Evolutionary conservation across 2,113 vertebrate species (phyloP), one percentile per base, ranked within the genome.

Genomic region (Macrotis lagotis): DNA sequence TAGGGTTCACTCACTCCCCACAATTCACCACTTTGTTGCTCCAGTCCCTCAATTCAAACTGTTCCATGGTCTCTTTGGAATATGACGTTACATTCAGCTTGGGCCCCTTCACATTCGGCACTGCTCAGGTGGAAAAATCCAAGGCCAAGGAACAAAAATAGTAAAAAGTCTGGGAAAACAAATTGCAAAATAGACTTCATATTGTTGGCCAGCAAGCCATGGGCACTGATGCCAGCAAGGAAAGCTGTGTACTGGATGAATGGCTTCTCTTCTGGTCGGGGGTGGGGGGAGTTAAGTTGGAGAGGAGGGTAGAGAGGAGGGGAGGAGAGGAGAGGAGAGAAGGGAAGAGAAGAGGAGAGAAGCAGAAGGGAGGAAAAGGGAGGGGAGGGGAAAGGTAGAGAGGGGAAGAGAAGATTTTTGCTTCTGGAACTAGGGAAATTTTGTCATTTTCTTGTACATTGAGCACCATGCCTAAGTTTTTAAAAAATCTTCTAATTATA

Each of bases 321-420:
- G 26, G 53, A 28, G 24, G 28, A 10, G 10, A 31, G 55, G 9
- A 28, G 11, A 11, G 11, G 52, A 28, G 53, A 55, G 26, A 55
- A 11, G 16, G 51, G 16, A 11, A 51, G 51, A 16, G 12, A 51
- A 11, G 16, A 14, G 16, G 51, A 16, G 12, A 19, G 12, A 24
- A 22, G 22, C 19, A 24, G 22, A 22, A 16, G 51, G 51, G 14
- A 52, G 51, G 22, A 22, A 12, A 1, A 10, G 25, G 3, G 12
- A 3, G 51, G 16, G 12, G 51, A 19, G 16, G 12, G 2, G 24
- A 24, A 6, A 3, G 5, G 10, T 2, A 14, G 3, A 3, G 11
- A 6, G 10, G 37, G 11, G 3, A 0, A 14, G 28, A 66, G 1
- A 55, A 5, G 31, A 59, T n/a, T 66, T 59, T 59, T 31, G 53